Base-by-base conservation (phyloP, 37 sponge, comb jelly and placozoan species). In the Amphimedon queenslandica region DNA sequence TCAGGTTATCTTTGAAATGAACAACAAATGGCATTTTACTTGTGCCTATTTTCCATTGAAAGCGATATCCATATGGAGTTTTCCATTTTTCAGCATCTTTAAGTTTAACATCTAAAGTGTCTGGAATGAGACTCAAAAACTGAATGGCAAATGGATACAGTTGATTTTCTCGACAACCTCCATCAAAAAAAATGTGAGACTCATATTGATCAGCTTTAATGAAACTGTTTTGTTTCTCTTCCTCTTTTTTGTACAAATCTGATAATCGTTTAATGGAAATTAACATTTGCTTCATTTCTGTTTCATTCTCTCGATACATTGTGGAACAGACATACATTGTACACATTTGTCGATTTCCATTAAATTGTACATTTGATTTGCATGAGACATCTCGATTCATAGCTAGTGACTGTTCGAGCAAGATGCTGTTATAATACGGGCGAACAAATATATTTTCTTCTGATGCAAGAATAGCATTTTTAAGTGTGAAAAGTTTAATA, bases 151-250 rank as follows among this genome's bases (percentile, higher is more conserved):
- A 93, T 31, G 82, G 55, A 37, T 57, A 73, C 20, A 88, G 34
- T 36, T 93, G 78, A 35, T 61, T 71, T 10, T 81, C 94, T 38
- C 69, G 68, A 30, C 77, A 65, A 35, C 83, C 94, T 16, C 84
- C 87, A 35, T 93, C 94, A 43, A 93, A 88, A 69, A 89, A 93
- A 23, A 93, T 86, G 57, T 93, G 94, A 20, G 94, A 89, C 38
- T 93, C 90, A 42, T 72, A 83, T 40, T 37, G 72, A 4, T 32
- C 0, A 65, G 18, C 70, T 58, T 23, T 11, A 23, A 40, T 41
- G n/a, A 20, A 20, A 21, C 43, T 51, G 23, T 40, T 25, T n/a
- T n/a, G n/a, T n/a, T n/a, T n/a, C n/a, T 43, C 21, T 69, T 42
- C 2, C 32, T 72, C 58, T 56, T 61, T 30, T 8, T 81, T 40